Conservation (phyloP, 1,140 invertebrate species). For the Brachionus sp. region DNA sequence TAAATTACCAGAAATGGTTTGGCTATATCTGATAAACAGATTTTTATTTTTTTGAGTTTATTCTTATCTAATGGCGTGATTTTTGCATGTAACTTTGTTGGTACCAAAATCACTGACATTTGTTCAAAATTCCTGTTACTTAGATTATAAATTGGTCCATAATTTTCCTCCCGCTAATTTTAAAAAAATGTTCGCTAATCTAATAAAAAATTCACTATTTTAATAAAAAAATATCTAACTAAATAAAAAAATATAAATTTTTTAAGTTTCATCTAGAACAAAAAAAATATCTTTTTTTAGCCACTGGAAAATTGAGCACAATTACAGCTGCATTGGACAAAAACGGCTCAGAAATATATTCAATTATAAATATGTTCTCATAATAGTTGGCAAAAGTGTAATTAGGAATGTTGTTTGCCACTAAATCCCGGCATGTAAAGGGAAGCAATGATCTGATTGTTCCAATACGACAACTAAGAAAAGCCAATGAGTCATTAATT, state of each 20-base stretch:
- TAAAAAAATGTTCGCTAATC: no score
- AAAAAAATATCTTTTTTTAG: no score
- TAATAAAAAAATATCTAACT: no score
- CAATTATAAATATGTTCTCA: background rate
- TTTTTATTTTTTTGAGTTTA: background rate
- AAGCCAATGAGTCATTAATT: background rate
- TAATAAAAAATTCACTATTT: no score
- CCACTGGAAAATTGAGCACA: no score
- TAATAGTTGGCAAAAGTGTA: background rate
- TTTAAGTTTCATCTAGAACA: no score
- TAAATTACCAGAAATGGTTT: background rate
- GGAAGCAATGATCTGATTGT: background rate
- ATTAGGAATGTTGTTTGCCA: background rate
- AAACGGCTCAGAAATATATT: slow-evolving; percentile 19
- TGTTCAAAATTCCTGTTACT: background rate
- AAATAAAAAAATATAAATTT: no score
- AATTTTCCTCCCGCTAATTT: no score
- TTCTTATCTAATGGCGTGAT: background rate
- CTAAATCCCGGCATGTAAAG: background rate
- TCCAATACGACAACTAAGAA: background rate
- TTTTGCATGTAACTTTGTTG: background rate
- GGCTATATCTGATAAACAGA: background rate
- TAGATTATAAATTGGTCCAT: slow-evolving; percentile 1
- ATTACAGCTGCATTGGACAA: background rate
- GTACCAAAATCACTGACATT: background rate